Percentiles rank a stretch among this genome's conserved stretches.
Conservation (phyloP, 2,113 vertebrate genomes). For the Spheniscus mendiculus region DNA sequence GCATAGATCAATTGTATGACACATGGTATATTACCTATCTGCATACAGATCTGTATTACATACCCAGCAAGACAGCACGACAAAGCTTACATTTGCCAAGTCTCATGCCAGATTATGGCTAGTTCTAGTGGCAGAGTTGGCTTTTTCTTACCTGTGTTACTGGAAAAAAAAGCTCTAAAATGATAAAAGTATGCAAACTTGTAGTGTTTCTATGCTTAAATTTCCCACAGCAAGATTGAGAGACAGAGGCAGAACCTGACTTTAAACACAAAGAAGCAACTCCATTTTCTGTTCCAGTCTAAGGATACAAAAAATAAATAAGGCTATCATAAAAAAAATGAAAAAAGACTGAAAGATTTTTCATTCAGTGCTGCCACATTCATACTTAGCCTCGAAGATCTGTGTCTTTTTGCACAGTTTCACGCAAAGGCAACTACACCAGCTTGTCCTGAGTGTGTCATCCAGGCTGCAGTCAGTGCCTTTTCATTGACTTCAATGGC, state of each 20-base stretch:
- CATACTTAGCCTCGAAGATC: background rate
- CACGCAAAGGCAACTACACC: background rate
- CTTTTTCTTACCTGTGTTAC: background rate
- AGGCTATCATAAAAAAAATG: background rate
- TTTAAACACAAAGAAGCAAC: background rate
- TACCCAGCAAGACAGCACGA: background rate
- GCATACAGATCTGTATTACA: background rate
- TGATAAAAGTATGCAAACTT: background rate
- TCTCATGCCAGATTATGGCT: background rate
- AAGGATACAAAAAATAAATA: background rate
- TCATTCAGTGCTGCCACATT: background rate
- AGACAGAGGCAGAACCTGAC: background rate
- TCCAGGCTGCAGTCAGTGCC: background rate
- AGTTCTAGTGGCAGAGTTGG: background rate
- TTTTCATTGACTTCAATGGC: background rate
- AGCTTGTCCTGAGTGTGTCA: background rate
- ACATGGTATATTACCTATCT: background rate
- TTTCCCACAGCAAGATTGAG: background rate
- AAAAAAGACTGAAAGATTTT: background rate
- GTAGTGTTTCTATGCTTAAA: background rate
- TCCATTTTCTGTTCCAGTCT: background rate
- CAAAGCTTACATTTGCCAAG: background rate
- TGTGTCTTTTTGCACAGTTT: background rate
- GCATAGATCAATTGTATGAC: background rate
- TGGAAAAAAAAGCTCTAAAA: background rate